These are phyloP conservation scores for Daphoenositta chrysoptera DNA, from an alignment of 2,113 vertebrate genomes.

Conservation along the genomic window DNA sequence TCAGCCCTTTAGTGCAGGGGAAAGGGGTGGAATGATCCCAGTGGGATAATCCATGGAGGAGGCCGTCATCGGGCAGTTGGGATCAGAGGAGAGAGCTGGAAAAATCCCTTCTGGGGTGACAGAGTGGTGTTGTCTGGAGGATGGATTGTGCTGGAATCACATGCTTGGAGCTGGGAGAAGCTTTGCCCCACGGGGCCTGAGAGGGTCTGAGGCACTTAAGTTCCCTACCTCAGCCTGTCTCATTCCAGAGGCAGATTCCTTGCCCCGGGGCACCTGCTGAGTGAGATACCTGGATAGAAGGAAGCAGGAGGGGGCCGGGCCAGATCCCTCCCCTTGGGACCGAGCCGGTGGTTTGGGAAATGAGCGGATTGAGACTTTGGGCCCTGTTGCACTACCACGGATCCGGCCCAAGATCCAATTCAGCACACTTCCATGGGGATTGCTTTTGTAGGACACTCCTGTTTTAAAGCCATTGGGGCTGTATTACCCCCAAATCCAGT, in stretches of 20 bases:
- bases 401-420: slow-evolving; percentile 42
- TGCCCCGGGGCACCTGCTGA: slow-evolving; percentile 39
- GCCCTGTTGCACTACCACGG: slow-evolving; percentile 57
- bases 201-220: background rate
- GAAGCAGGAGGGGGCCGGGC: background rate
- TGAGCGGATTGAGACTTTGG: slow-evolving; percentile 33
- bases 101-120: slow-evolving; percentile 29
- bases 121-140: background rate
- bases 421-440: background rate
- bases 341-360: background rate
- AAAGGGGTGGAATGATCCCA: background rate
- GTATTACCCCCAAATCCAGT: slow-evolving; percentile 27
- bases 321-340: background rate
- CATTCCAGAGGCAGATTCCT: slow-evolving; percentile 26
- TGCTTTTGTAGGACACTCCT: slow-evolving; percentile 19
- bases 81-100: background rate
- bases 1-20: slow-evolving; percentile 74
- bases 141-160: slow-evolving; percentile 34
- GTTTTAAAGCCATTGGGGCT: slow-evolving; percentile 63
- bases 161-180: slow-evolving; percentile 9
- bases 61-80: background rate
- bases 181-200: background rate
- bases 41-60: slow-evolving; percentile 34
- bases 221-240: slow-evolving; percentile 76
- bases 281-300: background rate